These are phyloP conservation scores for Ornithorhynchus anatinus DNA, from an alignment of 2,113 vertebrate genomes.

Conservation along the genomic window DNA sequence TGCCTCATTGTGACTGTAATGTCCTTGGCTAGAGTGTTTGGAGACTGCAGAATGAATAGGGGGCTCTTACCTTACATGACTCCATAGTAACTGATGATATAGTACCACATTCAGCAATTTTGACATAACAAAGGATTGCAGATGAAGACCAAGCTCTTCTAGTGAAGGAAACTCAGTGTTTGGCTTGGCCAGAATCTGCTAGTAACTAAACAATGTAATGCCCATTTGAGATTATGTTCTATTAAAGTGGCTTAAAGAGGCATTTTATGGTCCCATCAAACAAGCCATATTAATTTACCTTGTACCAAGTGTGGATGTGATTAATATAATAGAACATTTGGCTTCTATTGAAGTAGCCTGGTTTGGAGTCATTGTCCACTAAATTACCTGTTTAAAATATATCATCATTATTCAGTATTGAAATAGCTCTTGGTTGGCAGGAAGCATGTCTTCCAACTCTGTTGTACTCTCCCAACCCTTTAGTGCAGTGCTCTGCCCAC, in stretches of 20 bases:
- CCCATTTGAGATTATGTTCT: slow-evolving; percentile 9
- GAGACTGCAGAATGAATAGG: slow-evolving; percentile 35
- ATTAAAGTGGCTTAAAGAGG: slow-evolving; percentile 17
- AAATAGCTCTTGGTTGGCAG: too few relatives aligned
- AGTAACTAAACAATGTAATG: slow-evolving; percentile 31
- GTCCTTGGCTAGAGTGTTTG: slow-evolving; percentile 37
- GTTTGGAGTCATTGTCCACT: neutral
- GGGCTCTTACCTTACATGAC: slow-evolving; percentile 41
- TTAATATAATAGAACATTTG: neutral
- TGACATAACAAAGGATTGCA: slow-evolving; percentile 43
- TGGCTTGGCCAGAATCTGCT: slow-evolving; percentile 26
- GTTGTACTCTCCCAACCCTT: too few relatives aligned
- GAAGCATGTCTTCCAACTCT: too few relatives aligned
- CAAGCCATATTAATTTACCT: slow-evolving; percentile 9
- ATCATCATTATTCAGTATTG: neutral
- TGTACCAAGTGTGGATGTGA: neutral
- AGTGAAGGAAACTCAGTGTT: slow-evolving; percentile 8
- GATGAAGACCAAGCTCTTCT: slow-evolving; percentile 20
- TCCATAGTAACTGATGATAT: slow-evolving; percentile 57
- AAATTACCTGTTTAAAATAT: slow-evolving; percentile 23
- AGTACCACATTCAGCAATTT: slow-evolving; percentile 49
- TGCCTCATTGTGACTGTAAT: slow-evolving; percentile 40
- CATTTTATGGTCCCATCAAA: slow-evolving; percentile 32
- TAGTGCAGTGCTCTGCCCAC: too few relatives aligned
- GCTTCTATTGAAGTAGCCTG: neutral